phyloP scores from a whole-genome alignment of 2,113 vertebrate species.

The Todiramphus saurophagus region DNA sequence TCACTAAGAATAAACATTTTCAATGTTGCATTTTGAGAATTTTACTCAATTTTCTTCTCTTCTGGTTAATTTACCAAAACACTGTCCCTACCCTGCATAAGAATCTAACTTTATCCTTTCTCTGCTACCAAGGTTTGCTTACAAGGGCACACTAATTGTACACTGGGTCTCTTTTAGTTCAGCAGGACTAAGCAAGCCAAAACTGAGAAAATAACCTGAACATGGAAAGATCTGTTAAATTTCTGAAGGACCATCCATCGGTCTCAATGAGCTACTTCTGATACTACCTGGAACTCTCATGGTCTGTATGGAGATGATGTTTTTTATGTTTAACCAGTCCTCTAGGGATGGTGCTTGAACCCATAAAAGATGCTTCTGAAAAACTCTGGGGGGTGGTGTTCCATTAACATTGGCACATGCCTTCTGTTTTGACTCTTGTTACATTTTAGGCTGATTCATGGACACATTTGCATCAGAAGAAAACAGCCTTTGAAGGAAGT shows the following conservation, averaged over 20 bases:
- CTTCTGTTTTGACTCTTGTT: not conserved
- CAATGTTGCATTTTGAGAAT: not conserved
- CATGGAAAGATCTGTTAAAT: not conserved
- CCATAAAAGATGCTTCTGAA: conserved; percentile 50
- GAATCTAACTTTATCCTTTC: not conserved
- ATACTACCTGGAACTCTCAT: not conserved
- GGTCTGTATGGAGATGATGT: not conserved
- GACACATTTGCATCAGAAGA: not conserved
- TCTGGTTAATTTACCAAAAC: not conserved
- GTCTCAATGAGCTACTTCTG: not conserved
- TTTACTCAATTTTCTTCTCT: not conserved
- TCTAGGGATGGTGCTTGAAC: not conserved
- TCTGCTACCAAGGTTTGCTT: not conserved
- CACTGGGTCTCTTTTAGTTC: not conserved
- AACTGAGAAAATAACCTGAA: not conserved
- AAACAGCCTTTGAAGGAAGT: not conserved
- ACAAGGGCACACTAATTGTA: not conserved
- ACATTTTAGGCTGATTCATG: not conserved
- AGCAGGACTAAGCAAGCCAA: not conserved
- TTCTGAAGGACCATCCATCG: not conserved
- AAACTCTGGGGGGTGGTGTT: conserved; percentile 61
- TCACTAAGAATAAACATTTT: not conserved
- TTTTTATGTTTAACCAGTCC: conserved; percentile 46
- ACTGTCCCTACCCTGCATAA: not conserved
- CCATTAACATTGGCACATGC: conserved; percentile 9